These are phyloP conservation scores for Clarias fuscus DNA, from an alignment of 2,797 vertebrate species.

Conservation along the genomic window DNA sequence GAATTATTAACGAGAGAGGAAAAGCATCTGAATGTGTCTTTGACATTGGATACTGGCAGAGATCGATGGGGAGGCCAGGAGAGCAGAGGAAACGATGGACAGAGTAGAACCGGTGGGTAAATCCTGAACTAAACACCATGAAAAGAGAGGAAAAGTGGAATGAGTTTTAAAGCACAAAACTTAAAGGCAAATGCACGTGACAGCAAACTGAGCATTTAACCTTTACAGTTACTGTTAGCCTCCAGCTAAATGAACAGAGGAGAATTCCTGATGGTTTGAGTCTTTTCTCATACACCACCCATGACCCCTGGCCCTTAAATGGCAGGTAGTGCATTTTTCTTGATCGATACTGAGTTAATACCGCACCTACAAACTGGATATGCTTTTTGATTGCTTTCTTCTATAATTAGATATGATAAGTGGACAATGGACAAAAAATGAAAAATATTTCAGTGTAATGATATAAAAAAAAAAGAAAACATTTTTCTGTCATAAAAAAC, in stretches of 20 bases:
- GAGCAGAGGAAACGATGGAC: slow-evolving; percentile 47
- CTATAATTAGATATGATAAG: not conserved
- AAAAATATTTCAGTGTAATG: not conserved
- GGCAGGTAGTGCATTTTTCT: slow-evolving; percentile 17
- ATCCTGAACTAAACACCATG: slow-evolving; percentile 29
- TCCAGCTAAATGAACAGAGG: not conserved
- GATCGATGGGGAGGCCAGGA: slow-evolving; percentile 70
- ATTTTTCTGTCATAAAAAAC: not conserved
- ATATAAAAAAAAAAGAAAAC: not conserved
- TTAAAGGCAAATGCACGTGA: not conserved
- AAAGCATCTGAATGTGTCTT: slow-evolving; percentile 80
- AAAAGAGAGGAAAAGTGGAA: slow-evolving; percentile 15
- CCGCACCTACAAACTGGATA: not conserved
- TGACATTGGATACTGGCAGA: slow-evolving; percentile 81
- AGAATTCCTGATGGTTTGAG: slow-evolving; percentile 13
- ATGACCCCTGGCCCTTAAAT: not conserved
- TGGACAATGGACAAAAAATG: not conserved
- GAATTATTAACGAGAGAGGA: slow-evolving; percentile 81
- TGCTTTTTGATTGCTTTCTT: not conserved
- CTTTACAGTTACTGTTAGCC: slow-evolving; percentile 24
- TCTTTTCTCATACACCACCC: slow-evolving; percentile 13
- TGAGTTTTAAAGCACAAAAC: slow-evolving; percentile 19
- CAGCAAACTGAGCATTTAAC: slow-evolving; percentile 20
- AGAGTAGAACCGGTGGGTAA: slow-evolving; percentile 45
- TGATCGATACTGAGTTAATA: slow-evolving; percentile 14